Evolutionary conservation across 2,797 vertebrate genomes (phyloP), one percentile per base, ranked within the genome.

Genomic region (Etheostoma nigrum): DNA sequence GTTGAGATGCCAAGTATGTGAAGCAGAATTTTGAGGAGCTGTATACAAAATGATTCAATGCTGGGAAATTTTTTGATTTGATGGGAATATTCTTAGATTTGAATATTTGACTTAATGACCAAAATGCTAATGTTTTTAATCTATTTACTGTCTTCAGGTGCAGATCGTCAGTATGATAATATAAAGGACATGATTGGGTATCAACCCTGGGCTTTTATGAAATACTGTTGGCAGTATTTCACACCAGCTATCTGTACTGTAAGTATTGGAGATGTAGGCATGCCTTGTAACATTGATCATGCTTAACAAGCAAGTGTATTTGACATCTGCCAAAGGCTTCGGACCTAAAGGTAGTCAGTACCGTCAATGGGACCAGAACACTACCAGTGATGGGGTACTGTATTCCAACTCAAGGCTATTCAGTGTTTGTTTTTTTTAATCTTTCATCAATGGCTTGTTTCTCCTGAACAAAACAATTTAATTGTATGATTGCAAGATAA

Each of bases 141-240:
- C 1, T 21, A 5, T 13, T 30, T 54, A 1, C 49, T 77, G 36
- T 70, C 45, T 76, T 40, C 53, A 96, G 95, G 95, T 82, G 94
- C 92, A 69, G 93, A 93, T 67, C 91, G 88, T 63, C 89, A 91
- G 3, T 95, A 96, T 85, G 91, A 94, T 52, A 92, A 94, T 65
- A 88, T 95, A 73, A 75, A 93, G 67, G 93, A 95, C 73, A 96
- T 96, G 95, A 95, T 96, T 85, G 95, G 95, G 72, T 95, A 94
- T 83, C 92, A 85, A 57, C 95, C 95, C 0, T 93, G 91, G 91
- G 85, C 94, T 40, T 87, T 89, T 14, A 94, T 96, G 88, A 95
- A 95, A 82, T 94, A 93, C 21, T 96, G 95, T 70, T 95, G 95
- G 95, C 74, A 90, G 83, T 96, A 91, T 83, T 25, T 95, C 14